A percentile compares a stretch with the other conserved stretches of the same genome.
Conservation (phyloP, 2,113 vertebrate species). For the Psammodynastes pulverulentus region DNA sequence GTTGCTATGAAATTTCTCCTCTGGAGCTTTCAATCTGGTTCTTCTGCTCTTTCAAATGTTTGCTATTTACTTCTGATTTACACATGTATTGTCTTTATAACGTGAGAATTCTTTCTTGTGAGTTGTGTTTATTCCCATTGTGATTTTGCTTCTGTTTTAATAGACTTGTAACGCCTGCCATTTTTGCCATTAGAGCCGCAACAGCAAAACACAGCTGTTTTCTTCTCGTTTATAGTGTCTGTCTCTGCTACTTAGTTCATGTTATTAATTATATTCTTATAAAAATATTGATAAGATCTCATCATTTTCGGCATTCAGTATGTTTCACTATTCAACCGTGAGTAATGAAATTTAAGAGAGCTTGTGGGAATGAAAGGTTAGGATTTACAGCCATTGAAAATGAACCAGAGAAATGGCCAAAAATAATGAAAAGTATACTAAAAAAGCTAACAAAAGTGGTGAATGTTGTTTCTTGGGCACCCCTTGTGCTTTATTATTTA, state of each 20-base stretch:
- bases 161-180: background rate
- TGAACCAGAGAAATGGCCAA: background rate
- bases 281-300: background rate
- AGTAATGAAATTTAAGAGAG: background rate
- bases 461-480: background rate
- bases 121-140: background rate
- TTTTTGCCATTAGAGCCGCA: background rate
- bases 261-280: constrained; percentile 6
- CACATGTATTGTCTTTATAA: background rate
- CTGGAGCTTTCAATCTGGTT: background rate
- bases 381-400: background rate
- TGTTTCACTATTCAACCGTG: background rate
- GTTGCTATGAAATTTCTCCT: background rate
- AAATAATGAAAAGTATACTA: background rate
- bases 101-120: background rate
- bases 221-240: background rate
- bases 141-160: background rate
- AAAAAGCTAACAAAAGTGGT: background rate
- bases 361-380: background rate
- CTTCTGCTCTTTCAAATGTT: background rate
- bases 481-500: background rate
- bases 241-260: background rate
- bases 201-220: background rate
- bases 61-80: background rate
- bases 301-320: background rate